Evolutionary conservation across 1,140 invertebrate genomes (phyloP).

Genomic region (Psix sp.): DNA sequence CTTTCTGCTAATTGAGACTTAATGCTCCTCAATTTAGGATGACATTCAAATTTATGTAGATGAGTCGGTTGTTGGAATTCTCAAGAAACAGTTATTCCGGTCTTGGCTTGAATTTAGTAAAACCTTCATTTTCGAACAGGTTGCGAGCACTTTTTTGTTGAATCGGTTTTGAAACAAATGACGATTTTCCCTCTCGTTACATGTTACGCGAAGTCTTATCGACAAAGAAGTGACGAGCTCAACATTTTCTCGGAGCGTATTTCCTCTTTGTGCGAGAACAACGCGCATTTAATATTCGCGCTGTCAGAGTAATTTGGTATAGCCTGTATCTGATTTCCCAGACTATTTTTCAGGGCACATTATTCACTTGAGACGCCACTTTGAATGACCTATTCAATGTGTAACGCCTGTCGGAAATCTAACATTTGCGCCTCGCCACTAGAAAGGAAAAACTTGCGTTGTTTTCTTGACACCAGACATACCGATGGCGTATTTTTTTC

Average conservation of each 20-base stretch:
- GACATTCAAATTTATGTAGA: too few relatives aligned
- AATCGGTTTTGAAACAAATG: too few relatives aligned
- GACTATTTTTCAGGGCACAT: conserved; percentile 28
- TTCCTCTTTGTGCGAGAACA: conserved; percentile 9
- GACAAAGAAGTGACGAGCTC: background rate
- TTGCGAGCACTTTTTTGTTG: too few relatives aligned
- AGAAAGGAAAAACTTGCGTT: conserved; percentile 23
- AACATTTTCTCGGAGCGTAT: too few relatives aligned
- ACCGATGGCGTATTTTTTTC: background rate
- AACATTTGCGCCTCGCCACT: conserved; percentile 14
- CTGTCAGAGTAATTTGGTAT: conserved; percentile 27
- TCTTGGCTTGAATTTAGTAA: too few relatives aligned
- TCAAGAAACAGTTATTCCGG: too few relatives aligned
- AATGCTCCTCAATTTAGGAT: too few relatives aligned
- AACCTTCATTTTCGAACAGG: too few relatives aligned
- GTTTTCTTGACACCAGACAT: background rate
- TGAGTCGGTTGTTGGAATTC: too few relatives aligned
- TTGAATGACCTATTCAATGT: conserved; percentile 36
- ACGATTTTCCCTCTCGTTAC: too few relatives aligned
- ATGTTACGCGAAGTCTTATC: background rate
- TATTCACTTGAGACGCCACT: conserved; percentile 15
- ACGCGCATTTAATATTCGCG: conserved; percentile 12
- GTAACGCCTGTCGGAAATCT: conserved; percentile 27
- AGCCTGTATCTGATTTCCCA: conserved; percentile 32
- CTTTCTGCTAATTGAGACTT: background rate